Evolutionary conservation across 2,113 vertebrate species (phyloP).

Genomic region (Brachirus orientalis): DNA sequence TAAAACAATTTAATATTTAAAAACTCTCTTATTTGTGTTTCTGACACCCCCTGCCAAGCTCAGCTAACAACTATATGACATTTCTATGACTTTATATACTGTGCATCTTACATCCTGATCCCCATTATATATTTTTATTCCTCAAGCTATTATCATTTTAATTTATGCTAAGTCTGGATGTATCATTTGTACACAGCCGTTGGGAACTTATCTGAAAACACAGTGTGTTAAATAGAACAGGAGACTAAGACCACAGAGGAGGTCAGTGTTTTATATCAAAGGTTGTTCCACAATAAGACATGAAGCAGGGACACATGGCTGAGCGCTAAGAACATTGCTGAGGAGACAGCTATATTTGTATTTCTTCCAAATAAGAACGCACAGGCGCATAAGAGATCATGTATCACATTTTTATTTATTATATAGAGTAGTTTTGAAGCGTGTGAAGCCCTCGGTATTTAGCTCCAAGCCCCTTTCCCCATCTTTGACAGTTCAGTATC

Average conservation of each 20-base stretch:
- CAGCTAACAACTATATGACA: too few relatives aligned
- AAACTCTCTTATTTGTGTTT: too few relatives aligned
- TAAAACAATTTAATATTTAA: too few relatives aligned
- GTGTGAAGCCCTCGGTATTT: conserved; percentile 70
- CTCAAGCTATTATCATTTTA: not conserved
- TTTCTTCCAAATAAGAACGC: conserved; percentile 73
- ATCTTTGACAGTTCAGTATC: conserved; percentile 67
- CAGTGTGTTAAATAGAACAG: not conserved
- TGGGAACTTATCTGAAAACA: too few relatives aligned
- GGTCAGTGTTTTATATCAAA: conserved; percentile 60
- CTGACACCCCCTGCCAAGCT: too few relatives aligned
- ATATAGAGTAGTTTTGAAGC: conserved; percentile 56
- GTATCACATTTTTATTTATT: conserved; percentile 75
- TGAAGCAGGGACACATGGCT: conserved; percentile 52
- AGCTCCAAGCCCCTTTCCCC: conserved; percentile 45
- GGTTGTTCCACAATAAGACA: conserved; percentile 67
- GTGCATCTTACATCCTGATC: too few relatives aligned
- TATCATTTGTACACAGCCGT: not conserved
- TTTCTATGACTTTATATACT: too few relatives aligned
- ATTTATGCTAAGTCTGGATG: not conserved
- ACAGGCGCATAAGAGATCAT: conserved; percentile 48
- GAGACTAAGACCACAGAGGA: conserved; percentile 24
- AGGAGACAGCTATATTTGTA: conserved; percentile 79
- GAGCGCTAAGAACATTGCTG: conserved; percentile 62
- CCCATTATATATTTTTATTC: not conserved